Evolutionary conservation across 2,113 vertebrate genomes (phyloP).

Genomic region (Percina caprodes): DNA sequence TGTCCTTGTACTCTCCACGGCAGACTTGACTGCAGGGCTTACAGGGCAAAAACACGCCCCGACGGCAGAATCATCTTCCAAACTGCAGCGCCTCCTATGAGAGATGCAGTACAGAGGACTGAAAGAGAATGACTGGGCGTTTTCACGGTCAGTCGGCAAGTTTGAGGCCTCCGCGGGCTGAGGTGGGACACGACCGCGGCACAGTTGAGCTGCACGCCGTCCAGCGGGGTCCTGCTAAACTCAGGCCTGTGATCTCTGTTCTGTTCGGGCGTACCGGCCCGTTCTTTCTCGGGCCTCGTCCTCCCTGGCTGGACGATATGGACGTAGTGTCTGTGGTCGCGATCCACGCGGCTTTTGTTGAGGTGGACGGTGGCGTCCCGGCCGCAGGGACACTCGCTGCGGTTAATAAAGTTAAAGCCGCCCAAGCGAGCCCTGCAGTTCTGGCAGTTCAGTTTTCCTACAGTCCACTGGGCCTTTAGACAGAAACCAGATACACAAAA

Average conservation of each 20-base stretch:
- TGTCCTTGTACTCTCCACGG: not conserved
- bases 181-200: conserved; percentile 22
- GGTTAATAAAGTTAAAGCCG: conserved; percentile 88
- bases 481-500: conserved; percentile 14
- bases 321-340: conserved; percentile 67
- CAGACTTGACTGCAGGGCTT: not conserved
- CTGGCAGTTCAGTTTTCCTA: conserved; percentile 89
- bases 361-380: conserved; percentile 83
- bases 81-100: conserved; percentile 21
- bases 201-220: conserved; percentile 21
- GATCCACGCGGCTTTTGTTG: conserved; percentile 87
- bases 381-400: conserved; percentile 86
- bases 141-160: not conserved
- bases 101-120: conserved; percentile 53
- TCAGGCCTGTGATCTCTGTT: conserved; percentile 2
- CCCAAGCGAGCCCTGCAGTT: conserved; percentile 88
- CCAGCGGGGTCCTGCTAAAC: not conserved
- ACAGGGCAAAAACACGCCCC: conserved; percentile 41
- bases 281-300: conserved; percentile 42
- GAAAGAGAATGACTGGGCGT: conserved; percentile 3
- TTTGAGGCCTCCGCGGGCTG: not conserved
- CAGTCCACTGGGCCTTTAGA: conserved; percentile 88
- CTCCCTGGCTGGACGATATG: conserved; percentile 74
- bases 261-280: not conserved
- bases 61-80: conserved; percentile 28